Evolutionary conservation across 1,140 invertebrate species (phyloP).

Genomic region (Liolophura sinensis): DNA sequence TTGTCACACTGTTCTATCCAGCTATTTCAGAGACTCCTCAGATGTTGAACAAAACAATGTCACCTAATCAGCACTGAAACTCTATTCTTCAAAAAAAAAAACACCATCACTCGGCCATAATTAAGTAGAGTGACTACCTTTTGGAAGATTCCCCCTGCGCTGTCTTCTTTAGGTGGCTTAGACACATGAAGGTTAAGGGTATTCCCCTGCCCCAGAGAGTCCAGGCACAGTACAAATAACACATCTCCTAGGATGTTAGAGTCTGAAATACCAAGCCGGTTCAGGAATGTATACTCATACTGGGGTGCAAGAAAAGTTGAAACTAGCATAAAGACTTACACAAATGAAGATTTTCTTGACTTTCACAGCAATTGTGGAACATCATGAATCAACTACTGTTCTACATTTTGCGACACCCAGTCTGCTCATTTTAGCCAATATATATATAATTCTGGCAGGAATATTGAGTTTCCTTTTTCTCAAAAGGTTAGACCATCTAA

Average conservation of each 20-base stretch:
- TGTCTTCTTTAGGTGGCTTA: slow-evolving; percentile 89
- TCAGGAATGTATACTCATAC: too few species aligned
- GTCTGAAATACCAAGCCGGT: slow-evolving; percentile 33
- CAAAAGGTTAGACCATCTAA: too few species aligned
- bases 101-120: too few species aligned
- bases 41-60: slow-evolving; percentile 7
- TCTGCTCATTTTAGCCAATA: too few species aligned
- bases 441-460: too few species aligned
- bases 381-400: too few species aligned
- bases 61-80: too few species aligned
- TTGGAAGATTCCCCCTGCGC: slow-evolving; percentile 72
- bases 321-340: neutral
- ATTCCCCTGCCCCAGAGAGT: slow-evolving; percentile 73
- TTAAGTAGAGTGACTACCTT: slow-evolving; percentile 58
- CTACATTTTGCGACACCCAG: too few species aligned
- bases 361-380: neutral
- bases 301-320: neutral
- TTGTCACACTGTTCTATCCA: too few species aligned
- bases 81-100: too few species aligned
- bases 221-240: slow-evolving; percentile 86
- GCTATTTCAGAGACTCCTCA: neutral
- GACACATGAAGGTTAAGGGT: slow-evolving; percentile 90
- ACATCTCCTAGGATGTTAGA: slow-evolving; percentile 70
- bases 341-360: neutral
- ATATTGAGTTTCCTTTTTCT: too few species aligned